Percentiles rank a stretch among this genome's conserved stretches.
Evolutionary conservation across 2,113 vertebrate species (phyloP).

Genomic region (Upupa epops): DNA sequence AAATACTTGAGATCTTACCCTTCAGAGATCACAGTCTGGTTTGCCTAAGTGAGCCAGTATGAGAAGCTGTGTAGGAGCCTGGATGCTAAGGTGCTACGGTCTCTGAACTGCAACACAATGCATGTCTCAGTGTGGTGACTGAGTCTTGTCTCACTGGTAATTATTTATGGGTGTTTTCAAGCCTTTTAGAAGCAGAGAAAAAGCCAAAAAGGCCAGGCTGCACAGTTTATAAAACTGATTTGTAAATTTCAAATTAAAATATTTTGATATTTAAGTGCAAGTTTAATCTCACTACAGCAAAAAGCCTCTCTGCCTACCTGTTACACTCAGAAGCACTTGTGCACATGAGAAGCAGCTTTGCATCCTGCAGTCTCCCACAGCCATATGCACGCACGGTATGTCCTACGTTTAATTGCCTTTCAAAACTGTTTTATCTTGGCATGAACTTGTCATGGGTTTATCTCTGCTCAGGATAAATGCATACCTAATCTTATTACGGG

Average conservation of each 20-base stretch:
- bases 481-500: constrained; percentile 65
- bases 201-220: background rate
- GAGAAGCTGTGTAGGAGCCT: background rate
- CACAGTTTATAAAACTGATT: background rate
- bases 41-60: background rate
- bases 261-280: background rate
- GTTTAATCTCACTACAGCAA: background rate
- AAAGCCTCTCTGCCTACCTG: constrained; percentile 22
- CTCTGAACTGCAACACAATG: background rate
- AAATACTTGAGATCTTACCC: background rate
- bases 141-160: background rate
- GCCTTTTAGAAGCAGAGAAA: background rate
- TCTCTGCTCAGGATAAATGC: constrained; percentile 60
- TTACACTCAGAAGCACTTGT: background rate
- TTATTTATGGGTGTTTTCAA: background rate
- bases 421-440: constrained; percentile 62
- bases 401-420: constrained; percentile 61
- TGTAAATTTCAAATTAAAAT: background rate
- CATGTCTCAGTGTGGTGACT: rapidly evolving
- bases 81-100: rapidly evolving
- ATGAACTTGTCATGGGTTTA: constrained; percentile 49
- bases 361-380: constrained; percentile 36
- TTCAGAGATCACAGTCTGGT: background rate
- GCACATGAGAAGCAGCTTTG: background rate
- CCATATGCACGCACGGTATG: constrained; percentile 9